Evolutionary conservation across 2,113 vertebrate species (phyloP).

Genomic region (Cervus canadensis): DNA sequence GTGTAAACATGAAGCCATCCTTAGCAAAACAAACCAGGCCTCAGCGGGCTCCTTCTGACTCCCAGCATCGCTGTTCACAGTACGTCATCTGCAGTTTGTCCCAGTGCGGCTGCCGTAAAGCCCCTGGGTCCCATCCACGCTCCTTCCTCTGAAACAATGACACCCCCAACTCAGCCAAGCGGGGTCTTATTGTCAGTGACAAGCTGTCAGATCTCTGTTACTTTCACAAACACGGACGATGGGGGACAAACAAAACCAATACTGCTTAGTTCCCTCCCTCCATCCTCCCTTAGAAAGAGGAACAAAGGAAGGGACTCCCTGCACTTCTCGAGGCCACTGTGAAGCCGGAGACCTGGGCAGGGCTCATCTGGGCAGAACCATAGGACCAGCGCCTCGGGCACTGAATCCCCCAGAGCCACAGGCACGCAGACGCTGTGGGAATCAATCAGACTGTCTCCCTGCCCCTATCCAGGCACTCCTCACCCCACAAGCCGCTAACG

Average conservation of each 20-base stretch:
- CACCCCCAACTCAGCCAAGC: background rate
- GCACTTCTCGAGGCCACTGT: background rate
- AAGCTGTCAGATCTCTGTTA: background rate
- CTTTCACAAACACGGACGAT: background rate
- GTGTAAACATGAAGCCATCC: background rate
- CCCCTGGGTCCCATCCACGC: background rate
- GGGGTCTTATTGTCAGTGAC: background rate
- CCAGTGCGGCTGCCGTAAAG: background rate
- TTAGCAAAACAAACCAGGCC: background rate
- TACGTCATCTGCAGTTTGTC: background rate
- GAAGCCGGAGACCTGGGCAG: too few species aligned
- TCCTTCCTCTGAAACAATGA: background rate
- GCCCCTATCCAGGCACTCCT: too few species aligned
- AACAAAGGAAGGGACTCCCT: background rate
- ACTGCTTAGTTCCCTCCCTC: background rate
- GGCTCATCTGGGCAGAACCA: background rate
- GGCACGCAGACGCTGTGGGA: accelerated
- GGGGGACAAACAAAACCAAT: background rate
- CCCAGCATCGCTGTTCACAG: background rate
- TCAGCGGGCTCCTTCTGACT: background rate
- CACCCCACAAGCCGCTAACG: accelerated
- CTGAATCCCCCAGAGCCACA: accelerated
- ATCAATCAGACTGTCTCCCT: background rate
- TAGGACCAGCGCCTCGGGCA: accelerated
- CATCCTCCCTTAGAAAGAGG: background rate